These are phyloP conservation scores for Oikopleura dioica DNA, from an alignment of 23 tunicate genomes.

Conservation along the genomic window DNA sequence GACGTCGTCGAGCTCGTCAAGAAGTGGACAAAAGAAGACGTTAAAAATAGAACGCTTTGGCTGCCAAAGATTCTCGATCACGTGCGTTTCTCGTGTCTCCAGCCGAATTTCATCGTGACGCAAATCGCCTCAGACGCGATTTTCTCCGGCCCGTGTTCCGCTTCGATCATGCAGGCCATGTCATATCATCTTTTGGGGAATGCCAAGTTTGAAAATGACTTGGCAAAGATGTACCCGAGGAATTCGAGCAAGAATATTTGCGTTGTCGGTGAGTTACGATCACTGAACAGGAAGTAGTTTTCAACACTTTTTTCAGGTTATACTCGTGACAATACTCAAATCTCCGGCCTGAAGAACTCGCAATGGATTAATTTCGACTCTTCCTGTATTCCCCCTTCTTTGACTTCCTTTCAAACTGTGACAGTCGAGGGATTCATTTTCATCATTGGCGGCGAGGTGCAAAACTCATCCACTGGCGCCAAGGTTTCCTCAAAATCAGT, in stretches of 20 bases:
- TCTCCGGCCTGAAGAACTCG: neutral
- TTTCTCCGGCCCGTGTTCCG: neutral
- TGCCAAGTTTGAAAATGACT: neutral
- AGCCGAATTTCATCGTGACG: neutral
- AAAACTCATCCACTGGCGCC: neutral
- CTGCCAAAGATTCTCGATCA: neutral
- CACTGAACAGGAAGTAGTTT: too few relatives aligned
- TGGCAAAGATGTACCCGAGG: neutral
- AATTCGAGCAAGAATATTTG: too few relatives aligned
- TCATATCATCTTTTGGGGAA: constrained; percentile 1
- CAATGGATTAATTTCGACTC: neutral
- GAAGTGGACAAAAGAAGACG: neutral
- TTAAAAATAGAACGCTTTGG: too few relatives aligned
- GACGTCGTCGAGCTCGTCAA: neutral
- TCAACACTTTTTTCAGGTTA: neutral
- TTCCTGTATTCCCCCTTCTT: too few relatives aligned
- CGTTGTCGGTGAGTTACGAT: too few relatives aligned
- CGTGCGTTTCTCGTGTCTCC: neutral
- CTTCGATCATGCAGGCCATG: neutral
- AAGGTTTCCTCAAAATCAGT: neutral
- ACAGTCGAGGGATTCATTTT: neutral
- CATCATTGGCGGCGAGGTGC: neutral
- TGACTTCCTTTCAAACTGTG: too few relatives aligned
- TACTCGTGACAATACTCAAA: neutral
- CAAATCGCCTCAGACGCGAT: neutral